phyloP scores from a whole-genome alignment of 2,113 vertebrate genomes.

The Otis tarda region DNA sequence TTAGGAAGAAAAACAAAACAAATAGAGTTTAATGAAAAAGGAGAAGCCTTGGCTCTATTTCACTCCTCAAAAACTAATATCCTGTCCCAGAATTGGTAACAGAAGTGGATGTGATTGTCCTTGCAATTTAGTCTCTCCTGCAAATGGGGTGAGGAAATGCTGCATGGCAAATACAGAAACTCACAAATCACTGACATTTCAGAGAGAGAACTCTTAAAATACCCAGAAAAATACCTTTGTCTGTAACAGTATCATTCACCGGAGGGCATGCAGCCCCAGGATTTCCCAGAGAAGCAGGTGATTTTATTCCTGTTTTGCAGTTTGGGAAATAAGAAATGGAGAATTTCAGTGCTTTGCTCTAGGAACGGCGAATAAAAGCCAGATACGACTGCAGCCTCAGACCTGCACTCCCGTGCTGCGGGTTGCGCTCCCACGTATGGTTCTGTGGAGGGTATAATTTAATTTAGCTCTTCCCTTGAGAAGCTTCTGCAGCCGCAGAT shows the following conservation, averaged over 20 bases:
- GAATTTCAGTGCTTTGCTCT: background rate
- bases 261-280: background rate
- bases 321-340: background rate
- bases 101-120: background rate
- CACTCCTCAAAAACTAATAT: slow-evolving; percentile 6
- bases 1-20: background rate
- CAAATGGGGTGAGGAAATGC: background rate
- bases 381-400: background rate
- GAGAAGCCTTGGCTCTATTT: background rate
- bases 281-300: background rate
- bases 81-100: background rate
- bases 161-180: background rate
- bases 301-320: background rate
- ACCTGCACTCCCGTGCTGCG: background rate
- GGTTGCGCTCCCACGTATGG: background rate
- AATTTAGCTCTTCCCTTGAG: background rate
- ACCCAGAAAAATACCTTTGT: background rate
- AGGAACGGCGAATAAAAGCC: background rate
- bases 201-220: background rate
- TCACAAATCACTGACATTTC: background rate
- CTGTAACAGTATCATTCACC: background rate
- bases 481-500: background rate
- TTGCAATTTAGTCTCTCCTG: background rate
- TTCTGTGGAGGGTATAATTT: background rate
- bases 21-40: background rate